Percentiles rank a stretch among this genome's conserved stretches.
These are phyloP conservation scores for Rousettus madagascariensis DNA, from an alignment of 2,797 vertebrate genomes.

Conservation along the genomic window DNA sequence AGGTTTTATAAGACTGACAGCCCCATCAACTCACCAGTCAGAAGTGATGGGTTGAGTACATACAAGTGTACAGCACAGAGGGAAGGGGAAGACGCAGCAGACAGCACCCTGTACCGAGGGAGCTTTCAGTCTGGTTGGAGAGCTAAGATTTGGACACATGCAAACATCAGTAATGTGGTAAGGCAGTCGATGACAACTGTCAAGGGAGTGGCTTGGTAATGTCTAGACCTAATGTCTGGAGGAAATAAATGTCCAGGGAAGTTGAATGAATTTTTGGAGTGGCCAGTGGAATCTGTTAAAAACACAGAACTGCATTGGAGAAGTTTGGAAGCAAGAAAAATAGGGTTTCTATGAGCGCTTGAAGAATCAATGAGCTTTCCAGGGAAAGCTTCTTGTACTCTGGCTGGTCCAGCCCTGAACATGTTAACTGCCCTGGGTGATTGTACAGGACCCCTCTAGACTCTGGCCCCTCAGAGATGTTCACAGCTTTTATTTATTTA, in stretches of 20 bases:
- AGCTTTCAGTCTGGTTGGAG: not conserved
- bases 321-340: not conserved
- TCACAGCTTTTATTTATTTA: not conserved
- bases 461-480: not conserved
- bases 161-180: not conserved
- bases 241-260: not conserved
- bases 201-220: not conserved
- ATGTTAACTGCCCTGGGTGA: not conserved
- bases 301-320: not conserved
- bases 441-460: not conserved
- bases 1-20: not conserved
- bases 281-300: not conserved
- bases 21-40: not conserved
- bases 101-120: not conserved
- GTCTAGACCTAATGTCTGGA: not conserved
- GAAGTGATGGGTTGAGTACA: not conserved
- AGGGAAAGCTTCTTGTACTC: not conserved
- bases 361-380: not conserved
- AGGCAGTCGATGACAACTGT: not conserved
- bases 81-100: not conserved
- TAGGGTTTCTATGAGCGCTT: not conserved
- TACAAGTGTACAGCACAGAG: not conserved
- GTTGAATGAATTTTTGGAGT: not conserved
- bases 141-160: not conserved
- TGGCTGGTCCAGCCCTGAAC: not conserved